These are phyloP conservation scores for Trichopoda pennipes DNA, from an alignment of 2,888 invertebrate genomes.

Conservation along the genomic window DNA sequence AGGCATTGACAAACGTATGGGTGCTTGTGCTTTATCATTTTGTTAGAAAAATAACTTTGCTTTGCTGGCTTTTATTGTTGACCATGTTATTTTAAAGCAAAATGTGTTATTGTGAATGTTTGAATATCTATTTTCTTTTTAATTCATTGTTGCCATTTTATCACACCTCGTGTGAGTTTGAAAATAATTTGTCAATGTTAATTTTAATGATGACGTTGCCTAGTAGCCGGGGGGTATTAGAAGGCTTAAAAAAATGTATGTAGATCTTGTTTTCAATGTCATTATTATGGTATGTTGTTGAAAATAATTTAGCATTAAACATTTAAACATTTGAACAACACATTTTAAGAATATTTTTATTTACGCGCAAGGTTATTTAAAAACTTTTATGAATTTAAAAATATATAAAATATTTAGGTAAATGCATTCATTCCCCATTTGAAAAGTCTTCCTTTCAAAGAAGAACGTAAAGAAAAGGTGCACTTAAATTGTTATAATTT, in stretches of 20 bases:
- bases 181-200: slow-evolving; percentile 54
- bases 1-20: neutral
- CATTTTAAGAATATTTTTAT: slow-evolving; percentile 13
- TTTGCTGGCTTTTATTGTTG: slow-evolving; percentile 33
- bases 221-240: neutral
- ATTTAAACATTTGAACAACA: slow-evolving; percentile 21
- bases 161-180: slow-evolving; percentile 51
- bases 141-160: slow-evolving; percentile 49
- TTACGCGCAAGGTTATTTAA: neutral
- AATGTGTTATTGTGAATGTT: neutral
- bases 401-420: neutral
- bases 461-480: neutral
- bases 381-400: neutral
- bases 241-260: slow-evolving; percentile 2
- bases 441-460: neutral
- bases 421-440: too few relatives aligned
- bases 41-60: slow-evolving; percentile 28
- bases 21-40: slow-evolving; percentile 3
- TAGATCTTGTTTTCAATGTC: slow-evolving; percentile 45
- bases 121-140: slow-evolving; percentile 1
- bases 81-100: slow-evolving; percentile 31
- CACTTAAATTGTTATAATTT: neutral
- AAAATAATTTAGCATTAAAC: slow-evolving; percentile 23
- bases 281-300: slow-evolving; percentile 15
- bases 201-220: slow-evolving; percentile 51